Conservation (phyloP, 1,140 invertebrate genomes). For the Colletes gigas region DNA sequence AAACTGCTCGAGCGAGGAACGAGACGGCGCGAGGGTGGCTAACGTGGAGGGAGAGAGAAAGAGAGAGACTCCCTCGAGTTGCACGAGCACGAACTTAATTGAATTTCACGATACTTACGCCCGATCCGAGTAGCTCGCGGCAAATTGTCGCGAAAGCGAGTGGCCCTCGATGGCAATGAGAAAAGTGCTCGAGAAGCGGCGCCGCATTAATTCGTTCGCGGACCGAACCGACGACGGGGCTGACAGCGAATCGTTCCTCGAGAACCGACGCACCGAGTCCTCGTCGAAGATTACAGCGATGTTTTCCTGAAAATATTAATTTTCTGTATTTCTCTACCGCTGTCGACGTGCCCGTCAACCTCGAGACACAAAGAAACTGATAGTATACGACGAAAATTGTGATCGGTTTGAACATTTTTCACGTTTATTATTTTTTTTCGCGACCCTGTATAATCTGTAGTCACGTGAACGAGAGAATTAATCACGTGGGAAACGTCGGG, state of each 20-base stretch:
- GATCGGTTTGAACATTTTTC: too few relatives aligned
- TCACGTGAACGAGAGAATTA: too few relatives aligned
- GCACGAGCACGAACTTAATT: constrained; percentile 57
- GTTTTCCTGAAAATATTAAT: too few relatives aligned
- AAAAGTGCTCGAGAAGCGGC: constrained; percentile 49
- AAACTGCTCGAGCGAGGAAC: not conserved
- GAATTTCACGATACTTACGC: constrained; percentile 60
- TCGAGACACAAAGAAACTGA: too few relatives aligned
- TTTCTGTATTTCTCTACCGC: too few relatives aligned
- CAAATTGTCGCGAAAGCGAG: constrained; percentile 59
- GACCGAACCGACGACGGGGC: not conserved
- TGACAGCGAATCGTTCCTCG: constrained; percentile 1
- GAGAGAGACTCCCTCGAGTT: constrained; percentile 8
- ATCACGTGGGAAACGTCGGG: too few relatives aligned
- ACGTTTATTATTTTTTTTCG: too few relatives aligned
- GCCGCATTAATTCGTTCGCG: constrained; percentile 55
- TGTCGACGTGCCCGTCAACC: too few relatives aligned
- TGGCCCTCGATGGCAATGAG: constrained; percentile 47
- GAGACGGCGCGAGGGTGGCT: not conserved
- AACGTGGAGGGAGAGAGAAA: too few relatives aligned
- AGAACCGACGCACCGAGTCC: not conserved
- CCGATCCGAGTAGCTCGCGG: constrained; percentile 52
- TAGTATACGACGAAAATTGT: too few relatives aligned
- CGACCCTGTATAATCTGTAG: too few relatives aligned
- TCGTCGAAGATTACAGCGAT: too few relatives aligned